phyloP scores from a whole-genome alignment of 2,888 invertebrate genomes.

The Melipona beecheii region DNA sequence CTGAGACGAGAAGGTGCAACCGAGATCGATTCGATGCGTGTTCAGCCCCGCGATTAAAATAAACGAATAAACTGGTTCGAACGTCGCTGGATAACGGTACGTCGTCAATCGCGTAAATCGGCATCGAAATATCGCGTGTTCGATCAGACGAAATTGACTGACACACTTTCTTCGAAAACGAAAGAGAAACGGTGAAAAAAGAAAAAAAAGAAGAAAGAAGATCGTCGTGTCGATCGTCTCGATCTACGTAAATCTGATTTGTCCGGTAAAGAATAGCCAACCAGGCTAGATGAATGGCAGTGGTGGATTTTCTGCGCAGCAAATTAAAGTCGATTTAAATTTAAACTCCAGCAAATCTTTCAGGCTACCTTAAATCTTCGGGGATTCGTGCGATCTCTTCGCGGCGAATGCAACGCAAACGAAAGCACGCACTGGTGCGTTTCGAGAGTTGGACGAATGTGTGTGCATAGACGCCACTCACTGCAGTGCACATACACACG shows the following conservation, averaged over 20 bases:
- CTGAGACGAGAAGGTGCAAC: background rate
- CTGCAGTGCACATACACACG: background rate
- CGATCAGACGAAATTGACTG: background rate
- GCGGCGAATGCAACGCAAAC: constrained; percentile 52
- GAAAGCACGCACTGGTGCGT: constrained; percentile 51
- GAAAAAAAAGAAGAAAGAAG: background rate
- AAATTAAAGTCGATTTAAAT: constrained; percentile 57
- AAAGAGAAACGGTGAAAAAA: constrained; percentile 8
- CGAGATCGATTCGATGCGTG: constrained; percentile 23
- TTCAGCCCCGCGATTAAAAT: constrained; percentile 15
- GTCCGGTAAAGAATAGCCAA: background rate
- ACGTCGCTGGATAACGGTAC: constrained; percentile 31
- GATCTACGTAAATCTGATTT: background rate
- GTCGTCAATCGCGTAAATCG: constrained; percentile 42
- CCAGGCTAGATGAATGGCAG: background rate
- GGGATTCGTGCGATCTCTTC: constrained; percentile 54
- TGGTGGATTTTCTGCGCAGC: constrained; percentile 13
- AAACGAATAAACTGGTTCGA: constrained; percentile 17
- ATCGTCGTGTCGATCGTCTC: background rate
- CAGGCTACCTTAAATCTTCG: constrained; percentile 40
- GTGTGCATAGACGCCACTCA: background rate
- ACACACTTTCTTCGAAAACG: background rate
- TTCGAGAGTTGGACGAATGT: background rate
- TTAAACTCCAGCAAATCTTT: constrained; percentile 57
- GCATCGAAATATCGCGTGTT: background rate